phyloP scores from a whole-genome alignment of 2,888 invertebrate genomes.

The Chymomyza amoena region DNA sequence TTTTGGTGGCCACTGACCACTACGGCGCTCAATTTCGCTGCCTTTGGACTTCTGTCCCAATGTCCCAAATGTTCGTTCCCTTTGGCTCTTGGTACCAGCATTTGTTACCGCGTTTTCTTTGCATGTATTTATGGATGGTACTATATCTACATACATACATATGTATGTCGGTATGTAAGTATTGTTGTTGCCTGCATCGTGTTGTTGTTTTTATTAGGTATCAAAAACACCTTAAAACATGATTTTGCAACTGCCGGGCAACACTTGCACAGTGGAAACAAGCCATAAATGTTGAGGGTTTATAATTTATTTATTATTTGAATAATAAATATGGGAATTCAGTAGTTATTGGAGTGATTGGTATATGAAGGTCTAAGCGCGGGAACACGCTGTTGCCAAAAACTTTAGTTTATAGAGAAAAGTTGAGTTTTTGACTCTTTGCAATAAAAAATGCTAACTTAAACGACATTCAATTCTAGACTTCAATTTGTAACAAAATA shows the following conservation, averaged over 20 bases:
- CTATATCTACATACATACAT: background rate
- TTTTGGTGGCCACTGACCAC: slow-evolving; percentile 27
- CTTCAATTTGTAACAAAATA: no score
- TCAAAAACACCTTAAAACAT: slow-evolving; percentile 74
- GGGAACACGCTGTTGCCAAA: no score
- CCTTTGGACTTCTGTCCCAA: background rate
- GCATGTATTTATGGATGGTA: slow-evolving; percentile 35
- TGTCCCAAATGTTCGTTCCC: slow-evolving; percentile 38
- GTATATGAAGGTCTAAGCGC: no score
- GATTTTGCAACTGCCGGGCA: slow-evolving; percentile 69
- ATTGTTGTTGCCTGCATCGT: slow-evolving; percentile 29
- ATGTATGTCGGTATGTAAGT: slow-evolving; percentile 16
- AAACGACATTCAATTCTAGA: no score
- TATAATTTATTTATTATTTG: background rate
- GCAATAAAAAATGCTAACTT: no score
- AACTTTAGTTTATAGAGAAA: no score
- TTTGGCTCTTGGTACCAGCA: slow-evolving; percentile 49
- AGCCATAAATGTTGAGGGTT: background rate
- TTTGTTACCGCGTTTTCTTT: slow-evolving; percentile 35
- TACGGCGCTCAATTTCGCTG: slow-evolving; percentile 16
- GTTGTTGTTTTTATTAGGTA: slow-evolving; percentile 74
- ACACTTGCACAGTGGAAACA: slow-evolving; percentile 46
- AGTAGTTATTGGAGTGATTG: background rate
- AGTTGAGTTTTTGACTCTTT: no score
- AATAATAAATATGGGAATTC: slow-evolving; percentile 4